A percentile compares a stretch with the other conserved stretches of the same genome.
Conservation (phyloP, 2,113 vertebrate genomes). For the Cynopterus brachyotis region DNA sequence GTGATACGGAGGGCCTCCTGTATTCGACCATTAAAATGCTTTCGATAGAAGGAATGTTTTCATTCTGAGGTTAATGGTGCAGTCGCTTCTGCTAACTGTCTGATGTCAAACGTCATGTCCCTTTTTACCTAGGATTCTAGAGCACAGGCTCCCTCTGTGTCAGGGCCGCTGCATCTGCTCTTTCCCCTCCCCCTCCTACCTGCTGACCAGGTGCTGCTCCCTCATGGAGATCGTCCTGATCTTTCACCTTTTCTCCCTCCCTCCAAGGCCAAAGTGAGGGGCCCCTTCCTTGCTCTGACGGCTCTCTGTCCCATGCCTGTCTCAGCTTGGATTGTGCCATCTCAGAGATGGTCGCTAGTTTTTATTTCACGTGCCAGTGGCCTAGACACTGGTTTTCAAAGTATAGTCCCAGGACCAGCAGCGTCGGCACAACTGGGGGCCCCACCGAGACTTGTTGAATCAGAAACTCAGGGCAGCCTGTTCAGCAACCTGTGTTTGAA, state of each 20-base stretch:
- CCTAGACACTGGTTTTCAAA: not conserved
- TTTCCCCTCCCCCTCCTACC: too few relatives aligned
- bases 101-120: not conserved
- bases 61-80: not conserved
- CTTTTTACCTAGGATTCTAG: not conserved
- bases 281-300: not conserved
- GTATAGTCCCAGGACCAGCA: not conserved
- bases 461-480: not conserved
- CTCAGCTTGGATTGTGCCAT: not conserved
- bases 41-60: not conserved
- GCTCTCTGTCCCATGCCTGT: not conserved
- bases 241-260: not conserved
- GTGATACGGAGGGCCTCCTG: not conserved
- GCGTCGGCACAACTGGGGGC: too few relatives aligned
- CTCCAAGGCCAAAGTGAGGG: not conserved
- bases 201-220: not conserved
- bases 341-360: not conserved
- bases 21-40: not conserved
- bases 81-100: not conserved
- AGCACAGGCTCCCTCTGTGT: not conserved
- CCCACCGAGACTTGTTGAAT: not conserved
- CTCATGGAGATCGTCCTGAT: not conserved
- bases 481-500: not conserved
- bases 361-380: not conserved
- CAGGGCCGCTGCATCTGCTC: rapidly evolving